Evolutionary conservation across 2,888 invertebrate genomes (phyloP), one percentile per base, ranked within the genome.

Genomic region (Lasiommata megera): DNA sequence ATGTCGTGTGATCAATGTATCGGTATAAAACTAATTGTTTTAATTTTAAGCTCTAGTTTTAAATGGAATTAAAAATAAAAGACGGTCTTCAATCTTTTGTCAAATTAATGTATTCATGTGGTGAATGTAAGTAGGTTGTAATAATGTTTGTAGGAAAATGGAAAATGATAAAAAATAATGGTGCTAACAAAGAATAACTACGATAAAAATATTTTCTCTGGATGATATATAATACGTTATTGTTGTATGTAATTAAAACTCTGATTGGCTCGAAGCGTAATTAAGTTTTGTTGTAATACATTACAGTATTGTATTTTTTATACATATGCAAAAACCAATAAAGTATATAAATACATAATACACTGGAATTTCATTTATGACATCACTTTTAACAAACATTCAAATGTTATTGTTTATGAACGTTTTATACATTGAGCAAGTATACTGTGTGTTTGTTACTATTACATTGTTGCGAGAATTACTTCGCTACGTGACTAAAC

Each of bases 301-400:
- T n/a, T n/a, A n/a, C n/a, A n/a, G n/a, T n/a, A 80, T 76, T 86
- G 76, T 87, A 82, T 81, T 84, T 23, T 87, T 80, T 86, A 75
- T 86, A 87, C 80, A 79, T 82, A 82, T 80, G 73, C 79, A 82
- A 82, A 84, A 83, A 83, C 79, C 80, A 85, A 87, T 88, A 87
- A 87, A 84, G 56, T 60, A 66, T 63, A 64, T 3, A 65, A 69
- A 65, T 74, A 72, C 79, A 77, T 75, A 14, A 46, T 46, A 29
- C 29, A 46, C 46, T 73, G 77, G 74, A 54, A 48, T 52, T 57
- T 60, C 71, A 65, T 72, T 72, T 74, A 69, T n/a, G n/a, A n/a
- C n/a, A n/a, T n/a, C n/a, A n/a, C n/a, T n/a, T n/a, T n/a, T n/a
- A n/a, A n/a, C n/a, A n/a, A n/a, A n/a, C n/a, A n/a, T n/a, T n/a